phyloP scores from a whole-genome alignment of 1,140 invertebrate genomes.

The Bombus haemorrhoidalis region DNA sequence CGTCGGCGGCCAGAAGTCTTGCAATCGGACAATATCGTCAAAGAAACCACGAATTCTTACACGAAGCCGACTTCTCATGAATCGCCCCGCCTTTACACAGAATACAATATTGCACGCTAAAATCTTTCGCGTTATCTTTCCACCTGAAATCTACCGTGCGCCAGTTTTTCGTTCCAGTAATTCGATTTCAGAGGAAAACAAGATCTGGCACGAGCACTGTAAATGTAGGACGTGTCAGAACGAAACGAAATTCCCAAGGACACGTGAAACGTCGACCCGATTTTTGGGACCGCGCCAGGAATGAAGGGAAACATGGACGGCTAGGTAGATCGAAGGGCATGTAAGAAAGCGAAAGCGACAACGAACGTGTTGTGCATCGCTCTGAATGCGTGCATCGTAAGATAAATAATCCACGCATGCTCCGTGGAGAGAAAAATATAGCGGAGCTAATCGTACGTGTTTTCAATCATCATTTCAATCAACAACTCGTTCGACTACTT shows the following conservation, averaged over 20 bases:
- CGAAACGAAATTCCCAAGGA: neutral
- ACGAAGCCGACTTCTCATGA: too few species aligned
- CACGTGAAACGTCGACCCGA: neutral
- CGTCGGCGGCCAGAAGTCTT: slow-evolving; percentile 49
- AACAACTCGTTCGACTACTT: neutral
- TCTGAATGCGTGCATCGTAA: slow-evolving; percentile 64
- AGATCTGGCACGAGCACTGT: neutral
- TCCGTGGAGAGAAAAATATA: slow-evolving; percentile 45
- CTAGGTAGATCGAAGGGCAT: neutral
- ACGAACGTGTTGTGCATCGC: slow-evolving; percentile 66
- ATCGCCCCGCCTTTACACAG: neutral
- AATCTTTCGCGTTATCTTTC: neutral
- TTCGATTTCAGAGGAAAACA: neutral
- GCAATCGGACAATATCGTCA: neutral
- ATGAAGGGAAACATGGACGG: neutral
- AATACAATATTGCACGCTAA: too few species aligned
- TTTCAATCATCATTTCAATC: neutral
- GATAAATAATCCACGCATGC: slow-evolving; percentile 52
- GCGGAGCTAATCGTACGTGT: slow-evolving; percentile 33
- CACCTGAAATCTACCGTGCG: neutral
- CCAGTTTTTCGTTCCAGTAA: neutral
- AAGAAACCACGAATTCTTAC: too few species aligned
- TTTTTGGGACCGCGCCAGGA: neutral
- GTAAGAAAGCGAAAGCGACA: slow-evolving; percentile 66
- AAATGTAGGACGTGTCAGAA: neutral